Base-by-base conservation (phyloP, 1,140 invertebrate species). In the Megalonaias nervosa region DNA sequence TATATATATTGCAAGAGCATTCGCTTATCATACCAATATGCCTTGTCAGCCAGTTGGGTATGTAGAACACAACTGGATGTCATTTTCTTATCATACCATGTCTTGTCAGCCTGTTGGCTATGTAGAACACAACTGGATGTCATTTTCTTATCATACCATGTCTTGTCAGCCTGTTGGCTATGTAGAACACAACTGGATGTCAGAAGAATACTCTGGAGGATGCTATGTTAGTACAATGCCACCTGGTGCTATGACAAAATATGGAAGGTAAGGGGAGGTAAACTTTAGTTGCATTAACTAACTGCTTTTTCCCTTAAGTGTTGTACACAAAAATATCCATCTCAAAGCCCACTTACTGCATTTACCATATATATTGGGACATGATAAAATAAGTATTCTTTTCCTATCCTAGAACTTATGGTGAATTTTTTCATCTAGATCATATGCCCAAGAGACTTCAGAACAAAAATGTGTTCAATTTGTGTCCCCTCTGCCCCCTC, bases 191-290 rank as follows among this genome's bases (percentile, higher is more conserved):
- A 90, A 91, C 78, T 92, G 91, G 91, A 84, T 85, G 67, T 84
- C 75, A 15, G 91, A 92, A 79, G 88, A 91, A 74, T 92, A 90
- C 82, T 87, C 88, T 31, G 91, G 91, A 14, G 91, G 91, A 13
- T 91, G 91, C 74, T 92, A 91, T 71, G 87, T 86, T 6, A 80
- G 83, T 19, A 89, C 87, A 81, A 81, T 87, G 78, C 89, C 91
- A 19, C 91, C 91, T 2, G 90, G 90, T 13, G 84, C 90, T 23
- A 82, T 92, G 2, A 91, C 91, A 1, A 79, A 81, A 21, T 91
- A 85, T 82, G 88, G 90, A 69, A 86, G 69, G 90, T 91, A 84
- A 71, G 31, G 17, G 15, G 16, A 23, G n/a, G 12, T 21, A 23
- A 66, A 21, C 26, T 66, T 66, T 21, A 66, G 26, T n/a, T 31